Evolutionary conservation across 2,888 invertebrate genomes (phyloP), one percentile per base, ranked within the genome.

Genomic region (Lucinisca nassula): DNA sequence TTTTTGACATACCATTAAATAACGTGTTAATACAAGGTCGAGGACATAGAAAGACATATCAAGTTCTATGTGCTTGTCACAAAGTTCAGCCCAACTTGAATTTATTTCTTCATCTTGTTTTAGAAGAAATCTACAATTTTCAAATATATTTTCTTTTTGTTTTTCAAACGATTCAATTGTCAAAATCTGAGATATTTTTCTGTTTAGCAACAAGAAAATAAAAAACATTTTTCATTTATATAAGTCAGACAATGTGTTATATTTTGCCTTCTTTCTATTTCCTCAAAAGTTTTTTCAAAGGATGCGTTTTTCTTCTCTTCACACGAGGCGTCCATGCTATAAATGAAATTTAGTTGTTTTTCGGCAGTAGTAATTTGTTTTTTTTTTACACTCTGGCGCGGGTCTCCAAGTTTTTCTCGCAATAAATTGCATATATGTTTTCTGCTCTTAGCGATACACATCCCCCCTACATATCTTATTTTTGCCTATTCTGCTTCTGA

Each of bases 241-340:
- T 82, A 82, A 27, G 82, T 86, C 30, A 82, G 45, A 32, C 55
- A 79, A 72, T 72, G 78, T 55, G 82, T 82, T 14, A 58, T 40
- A 45, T 86, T 86, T 72, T 86, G 86, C n/a, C 73, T 27, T 10
- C 76, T 45, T 51, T 86, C 86, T 45, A 82, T 82, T 38, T 86
- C 82, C 40, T 82, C 73, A 55, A 86, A 35, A 24, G 81, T 79
- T 51, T 85, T 77, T 67, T 85, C 85, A 21, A 27, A 30, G 12
- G n/a, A 45, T 30, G 30, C 32, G 27, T 61, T 35, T 67, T 35
- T 32, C 27, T 27, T 58, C 27, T 58, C 67, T 14, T 67, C 67
- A 6, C 1, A 21, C 2, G 32, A 35, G 1, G 35, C 32, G 8
- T 67, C 67, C 17, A 67, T 10, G 3, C 6, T 27, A 24, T 58